Evolutionary conservation across 2,888 invertebrate genomes (phyloP), one percentile per base, ranked within the genome.

Genomic region (Caenorhabditis sp.): DNA sequence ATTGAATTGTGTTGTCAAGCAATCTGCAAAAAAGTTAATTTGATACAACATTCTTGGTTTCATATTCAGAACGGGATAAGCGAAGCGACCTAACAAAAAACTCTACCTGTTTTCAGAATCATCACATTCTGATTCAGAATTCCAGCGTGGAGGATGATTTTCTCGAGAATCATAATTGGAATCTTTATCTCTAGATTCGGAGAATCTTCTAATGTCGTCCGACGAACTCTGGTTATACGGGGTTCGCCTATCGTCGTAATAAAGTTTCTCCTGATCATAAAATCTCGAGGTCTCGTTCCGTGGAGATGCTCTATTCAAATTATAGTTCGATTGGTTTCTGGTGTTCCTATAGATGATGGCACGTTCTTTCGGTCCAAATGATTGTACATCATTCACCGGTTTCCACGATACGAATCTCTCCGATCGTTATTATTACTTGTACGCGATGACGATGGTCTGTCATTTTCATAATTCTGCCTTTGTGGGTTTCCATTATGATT

Each of bases 61-160:
- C 12, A 38, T 38, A 12, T 2, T 10, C 2, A 38, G 38, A 38
- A 6, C 10, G 2, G 10, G 12, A 12, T 38, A 54, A 70, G 24
- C 38, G 12, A n/a, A 44, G 19, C 5, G 6, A n/a, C n/a, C n/a
- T 5, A 5, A 19, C 54, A 24, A 26, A 26, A 54, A 19, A 14
- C 26, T 54, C 16, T 61, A 77, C 77, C 77, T 77, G 47, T 70
- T 77, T 44, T 77, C 77, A 0, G 22, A 16, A 24, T 77, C 77
- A 10, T 77, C 77, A 3, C 56, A 69, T 1, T 77, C 77, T 14
- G 69, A 69, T 44, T 77, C 77, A 19, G 77, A 69, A 2, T 26
- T 16, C 19, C 24, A 69, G 31, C 69, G 69, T 1, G 38, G 14
- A 0, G 58, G 41, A 2, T 16, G 41, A 28, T 44, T 28, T 12